Evolutionary conservation across 2,888 invertebrate genomes (phyloP).

Genomic region (Tachina lurida): DNA sequence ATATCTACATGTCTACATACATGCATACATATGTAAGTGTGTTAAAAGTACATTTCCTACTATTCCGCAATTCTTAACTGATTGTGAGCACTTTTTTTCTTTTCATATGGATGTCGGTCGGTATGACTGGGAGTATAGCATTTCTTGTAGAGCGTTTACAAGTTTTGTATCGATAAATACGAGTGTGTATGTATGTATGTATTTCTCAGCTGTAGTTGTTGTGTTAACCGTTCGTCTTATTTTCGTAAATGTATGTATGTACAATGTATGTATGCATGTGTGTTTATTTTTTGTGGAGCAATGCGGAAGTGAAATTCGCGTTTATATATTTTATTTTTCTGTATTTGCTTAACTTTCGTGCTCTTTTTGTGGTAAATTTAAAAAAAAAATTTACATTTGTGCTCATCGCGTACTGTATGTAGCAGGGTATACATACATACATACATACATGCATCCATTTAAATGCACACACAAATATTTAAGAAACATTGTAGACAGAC

Average conservation of each 20-base stretch:
- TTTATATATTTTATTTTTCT: slow-evolving; percentile 80
- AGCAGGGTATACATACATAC: slow-evolving; percentile 59
- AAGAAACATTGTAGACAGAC: slow-evolving; percentile 55
- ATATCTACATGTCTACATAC: too few relatives aligned
- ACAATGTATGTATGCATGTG: slow-evolving; percentile 63
- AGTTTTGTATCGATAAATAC: slow-evolving; percentile 71
- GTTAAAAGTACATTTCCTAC: slow-evolving; percentile 68
- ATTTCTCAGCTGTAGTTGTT: slow-evolving; percentile 67
- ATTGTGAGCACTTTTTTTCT: slow-evolving; percentile 44
- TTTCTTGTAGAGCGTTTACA: slow-evolving; percentile 61
- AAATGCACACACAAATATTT: slow-evolving; percentile 41
- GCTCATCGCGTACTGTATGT: slow-evolving; percentile 46
- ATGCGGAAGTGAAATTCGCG: slow-evolving; percentile 83
- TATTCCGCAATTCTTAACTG: slow-evolving; percentile 66
- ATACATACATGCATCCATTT: slow-evolving; percentile 6
- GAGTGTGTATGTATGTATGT: background rate
- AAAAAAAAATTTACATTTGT: slow-evolving; percentile 59
- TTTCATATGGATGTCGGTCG: slow-evolving; percentile 2
- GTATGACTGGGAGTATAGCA: slow-evolving; percentile 39
- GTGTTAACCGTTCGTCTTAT: slow-evolving; percentile 68
- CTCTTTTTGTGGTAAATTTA: slow-evolving; percentile 64
- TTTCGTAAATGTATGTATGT: slow-evolving; percentile 63
- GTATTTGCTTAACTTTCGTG: slow-evolving; percentile 68
- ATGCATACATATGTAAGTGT: slow-evolving; percentile 31
- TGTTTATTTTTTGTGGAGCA: slow-evolving; percentile 81